Evolutionary conservation across 2,113 vertebrate species (phyloP), one percentile per base, ranked within the genome.

Genomic region (Plecotus auritus): DNA sequence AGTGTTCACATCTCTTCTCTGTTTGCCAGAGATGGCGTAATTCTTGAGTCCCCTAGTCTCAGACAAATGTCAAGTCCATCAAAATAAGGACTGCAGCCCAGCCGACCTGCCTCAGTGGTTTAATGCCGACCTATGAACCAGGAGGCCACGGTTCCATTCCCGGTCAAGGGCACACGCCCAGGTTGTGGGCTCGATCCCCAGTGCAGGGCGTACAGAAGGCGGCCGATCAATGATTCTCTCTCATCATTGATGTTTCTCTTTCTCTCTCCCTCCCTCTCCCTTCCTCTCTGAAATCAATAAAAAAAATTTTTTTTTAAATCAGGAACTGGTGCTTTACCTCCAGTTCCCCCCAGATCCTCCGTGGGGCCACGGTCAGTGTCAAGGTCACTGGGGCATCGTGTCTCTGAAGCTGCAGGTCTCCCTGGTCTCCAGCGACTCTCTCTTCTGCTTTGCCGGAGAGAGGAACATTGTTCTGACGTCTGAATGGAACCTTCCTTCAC

Each of bases 401-500:
- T 7, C 11, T 59, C 42, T 42, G 37, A 45, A 73, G 9, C 12
- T 20, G 28, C 2, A 35, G 2, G 26, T 54, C 11, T 70, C 64
- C 16, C 5, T 67, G 13, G 2, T 59, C 61, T 9, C 23, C 61
- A 13, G 35, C 1, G 12, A n/a, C 4, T 26, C 26, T 26, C 30
- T 45, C 17, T 8, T n/a, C 18, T 49, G 10, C 9, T 5, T 82
- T 18, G 16, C 1, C 11, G 5, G 26, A 56, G 17, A 14, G 64
- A 69, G 11, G 45, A 4, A 1, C 13, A 3, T 6, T 2, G 0
- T 40, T 76, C 32, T 4, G 5, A 13, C 8, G 0, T 3, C 26
- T 9, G 8, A 54, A 26, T 2, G 28, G 83, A 28, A 11, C 28
- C 1, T 12, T 22, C 28, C 16, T 14, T 13, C 42, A 4, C 0